A percentile compares a stretch with the other conserved stretches of the same genome.
phyloP scores from a whole-genome alignment of 2,797 vertebrate genomes.

The Argyrosomus regius region DNA sequence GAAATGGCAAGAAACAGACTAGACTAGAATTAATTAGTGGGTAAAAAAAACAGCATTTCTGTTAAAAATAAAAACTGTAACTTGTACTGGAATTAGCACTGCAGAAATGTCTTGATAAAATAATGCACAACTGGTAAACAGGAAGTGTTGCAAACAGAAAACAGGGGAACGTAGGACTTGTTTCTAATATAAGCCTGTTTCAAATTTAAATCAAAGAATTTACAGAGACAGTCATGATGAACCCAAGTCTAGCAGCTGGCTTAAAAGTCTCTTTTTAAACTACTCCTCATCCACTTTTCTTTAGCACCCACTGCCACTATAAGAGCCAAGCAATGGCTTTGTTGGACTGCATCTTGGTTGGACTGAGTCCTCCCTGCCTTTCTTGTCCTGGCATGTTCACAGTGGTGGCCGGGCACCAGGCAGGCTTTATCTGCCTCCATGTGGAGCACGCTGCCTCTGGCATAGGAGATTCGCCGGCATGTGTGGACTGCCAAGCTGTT shows the following conservation, averaged over 20 bases:
- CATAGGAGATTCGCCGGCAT: conserved; percentile 43
- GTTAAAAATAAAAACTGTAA: not conserved
- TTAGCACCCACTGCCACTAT: conserved; percentile 19
- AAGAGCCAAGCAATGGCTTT: conserved; percentile 47
- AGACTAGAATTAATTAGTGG: not conserved
- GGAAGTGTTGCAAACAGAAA: not conserved
- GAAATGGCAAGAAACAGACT: not conserved
- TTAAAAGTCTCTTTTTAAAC: conserved; percentile 21
- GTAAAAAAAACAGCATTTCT: not conserved
- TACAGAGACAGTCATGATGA: not conserved
- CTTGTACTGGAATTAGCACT: not conserved
- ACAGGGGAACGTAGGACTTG: not conserved
- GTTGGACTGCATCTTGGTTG: conserved; percentile 50
- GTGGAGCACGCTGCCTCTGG: conserved; percentile 59
- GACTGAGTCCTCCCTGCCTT: conserved; percentile 30
- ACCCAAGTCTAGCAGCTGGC: conserved; percentile 10
- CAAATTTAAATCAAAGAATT: conserved; percentile 14
- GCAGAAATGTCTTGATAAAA: not conserved
- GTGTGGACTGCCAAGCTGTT: conserved; percentile 43
- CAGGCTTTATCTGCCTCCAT: conserved; percentile 68
- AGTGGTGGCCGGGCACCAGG: conserved; percentile 56
- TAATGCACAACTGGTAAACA: not conserved
- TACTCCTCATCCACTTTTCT: conserved; percentile 45
- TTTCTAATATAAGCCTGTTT: conserved; percentile 1
- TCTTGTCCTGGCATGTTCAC: conserved; percentile 61